phyloP scores from a whole-genome alignment of 2,888 invertebrate genomes.

The Aquatica leii region DNA sequence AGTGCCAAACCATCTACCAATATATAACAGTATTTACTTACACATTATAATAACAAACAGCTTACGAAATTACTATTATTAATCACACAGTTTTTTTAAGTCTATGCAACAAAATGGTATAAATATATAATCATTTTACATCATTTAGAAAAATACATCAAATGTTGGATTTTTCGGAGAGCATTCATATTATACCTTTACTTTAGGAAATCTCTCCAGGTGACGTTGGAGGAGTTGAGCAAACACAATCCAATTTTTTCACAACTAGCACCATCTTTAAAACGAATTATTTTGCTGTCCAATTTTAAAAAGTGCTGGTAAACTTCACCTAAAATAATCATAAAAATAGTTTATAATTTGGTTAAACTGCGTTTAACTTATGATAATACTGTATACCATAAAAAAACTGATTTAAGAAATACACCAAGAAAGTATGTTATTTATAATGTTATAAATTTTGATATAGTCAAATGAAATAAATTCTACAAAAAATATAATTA shows the following conservation, averaged over 20 bases:
- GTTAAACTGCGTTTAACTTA: too few relatives aligned
- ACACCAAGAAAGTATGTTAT: too few relatives aligned
- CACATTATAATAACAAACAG: constrained; percentile 34
- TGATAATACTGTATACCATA: too few relatives aligned
- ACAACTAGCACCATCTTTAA: constrained; percentile 30
- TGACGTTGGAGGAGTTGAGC: constrained; percentile 29
- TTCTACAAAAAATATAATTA: too few relatives aligned
- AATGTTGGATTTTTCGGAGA: constrained; percentile 28
- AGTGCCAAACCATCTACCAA: constrained; percentile 28
- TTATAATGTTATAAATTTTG: too few relatives aligned
- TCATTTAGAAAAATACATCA: constrained; percentile 37
- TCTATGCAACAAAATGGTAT: constrained; percentile 26
- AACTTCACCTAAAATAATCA: constrained; percentile 24
- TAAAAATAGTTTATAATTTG: background rate
- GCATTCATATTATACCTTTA: constrained; percentile 13
- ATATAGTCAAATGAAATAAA: too few relatives aligned
- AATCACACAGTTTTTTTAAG: constrained; percentile 28
- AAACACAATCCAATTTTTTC: constrained; percentile 29
- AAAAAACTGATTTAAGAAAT: too few relatives aligned
- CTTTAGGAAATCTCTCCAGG: constrained; percentile 24
- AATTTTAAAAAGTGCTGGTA: background rate
- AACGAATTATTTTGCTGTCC: constrained; percentile 17
- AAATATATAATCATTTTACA: constrained; percentile 33
- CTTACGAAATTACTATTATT: constrained; percentile 26
- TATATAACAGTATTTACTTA: constrained; percentile 31